Base-by-base conservation (phyloP, 1,140 invertebrate species). In the Meloidogyne exigua region DNA sequence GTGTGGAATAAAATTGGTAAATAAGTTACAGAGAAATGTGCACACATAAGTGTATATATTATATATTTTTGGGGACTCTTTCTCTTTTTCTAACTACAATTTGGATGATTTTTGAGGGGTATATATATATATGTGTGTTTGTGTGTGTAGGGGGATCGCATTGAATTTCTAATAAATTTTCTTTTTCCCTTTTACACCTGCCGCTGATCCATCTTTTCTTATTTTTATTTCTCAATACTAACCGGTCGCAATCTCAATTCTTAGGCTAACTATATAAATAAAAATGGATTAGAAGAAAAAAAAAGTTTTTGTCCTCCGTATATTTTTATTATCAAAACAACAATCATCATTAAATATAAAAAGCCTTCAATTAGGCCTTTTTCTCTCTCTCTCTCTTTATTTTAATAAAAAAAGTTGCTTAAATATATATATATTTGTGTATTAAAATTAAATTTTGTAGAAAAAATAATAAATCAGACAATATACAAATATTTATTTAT, bases 131-230 rank as follows among this genome's bases (percentile, higher is more conserved):
- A n/a, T n/a, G n/a, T n/a, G n/a, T n/a, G n/a, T n/a, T n/a, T n/a
- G n/a, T n/a, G n/a, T n/a, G n/a, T n/a, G n/a, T n/a, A n/a, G n/a
- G n/a, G 9, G 49, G 49, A 57, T 57, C 49, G 49, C 49, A 57
- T 57, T 57, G 49, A 57, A 57, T 57, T 57, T 57, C 49, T 57
- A n/a, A 57, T 57, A 57, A 57, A 57, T 57, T 57, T 57, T n/a
- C 44, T 49, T 57, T 57, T 57, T 57, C 18, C 49, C 49, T 57
- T n/a, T 57, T 57, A 57, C 49, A 57, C 49, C 49, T 57, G 49
- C 49, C 49, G 49, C 49, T 57, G 49, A 57, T 57, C 49, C 49
- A 21, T 57, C 49, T 57, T 57, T 39, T 39, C 36, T 39, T 39
- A 39, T 39, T 39, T 39, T 44, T 18, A 4, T n/a, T 57, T 57